Conservation (phyloP, 2,888 invertebrate species). For the Allacma fusca region DNA sequence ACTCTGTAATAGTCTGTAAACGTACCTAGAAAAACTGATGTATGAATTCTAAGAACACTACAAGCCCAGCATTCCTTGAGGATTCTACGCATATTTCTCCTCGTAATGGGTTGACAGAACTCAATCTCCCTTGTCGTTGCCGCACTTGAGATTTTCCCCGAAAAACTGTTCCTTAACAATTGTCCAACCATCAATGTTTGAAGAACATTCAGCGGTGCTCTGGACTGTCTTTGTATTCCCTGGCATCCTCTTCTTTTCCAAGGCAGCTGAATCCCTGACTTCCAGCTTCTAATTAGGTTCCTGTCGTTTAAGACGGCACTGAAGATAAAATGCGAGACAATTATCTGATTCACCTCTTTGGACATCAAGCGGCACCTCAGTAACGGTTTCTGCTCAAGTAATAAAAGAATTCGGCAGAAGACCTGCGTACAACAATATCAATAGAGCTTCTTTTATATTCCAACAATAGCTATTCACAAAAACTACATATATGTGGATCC, state of each 20-base stretch:
- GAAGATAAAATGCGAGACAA: slow-evolving; percentile 19
- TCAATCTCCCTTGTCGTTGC: slow-evolving; percentile 20
- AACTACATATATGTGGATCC: no score
- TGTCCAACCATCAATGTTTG: slow-evolving; percentile 2
- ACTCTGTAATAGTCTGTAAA: no score
- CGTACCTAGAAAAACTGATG: slow-evolving; percentile 23
- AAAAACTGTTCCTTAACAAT: slow-evolving; percentile 3
- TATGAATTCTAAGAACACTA: slow-evolving; percentile 19
- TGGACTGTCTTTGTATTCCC: not conserved
- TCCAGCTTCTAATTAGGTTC: slow-evolving; percentile 24
- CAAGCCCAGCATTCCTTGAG: slow-evolving; percentile 26
- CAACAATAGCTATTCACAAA: no score
- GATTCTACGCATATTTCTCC: slow-evolving; percentile 19
- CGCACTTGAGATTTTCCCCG: not conserved
- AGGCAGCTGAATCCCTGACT: slow-evolving; percentile 21
- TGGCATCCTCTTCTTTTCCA: slow-evolving; percentile 25
- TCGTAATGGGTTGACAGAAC: not conserved
- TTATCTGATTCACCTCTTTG: not conserved
- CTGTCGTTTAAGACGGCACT: slow-evolving; percentile 23
- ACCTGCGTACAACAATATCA: not conserved
- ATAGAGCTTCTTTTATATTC: not conserved
- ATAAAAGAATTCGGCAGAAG: no score
- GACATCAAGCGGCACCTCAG: slow-evolving; percentile 10
- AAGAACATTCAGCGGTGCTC: not conserved
- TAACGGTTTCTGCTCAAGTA: no score